Conservation (phyloP, 1,140 invertebrate species). For the Lasioglossum baleicum region DNA sequence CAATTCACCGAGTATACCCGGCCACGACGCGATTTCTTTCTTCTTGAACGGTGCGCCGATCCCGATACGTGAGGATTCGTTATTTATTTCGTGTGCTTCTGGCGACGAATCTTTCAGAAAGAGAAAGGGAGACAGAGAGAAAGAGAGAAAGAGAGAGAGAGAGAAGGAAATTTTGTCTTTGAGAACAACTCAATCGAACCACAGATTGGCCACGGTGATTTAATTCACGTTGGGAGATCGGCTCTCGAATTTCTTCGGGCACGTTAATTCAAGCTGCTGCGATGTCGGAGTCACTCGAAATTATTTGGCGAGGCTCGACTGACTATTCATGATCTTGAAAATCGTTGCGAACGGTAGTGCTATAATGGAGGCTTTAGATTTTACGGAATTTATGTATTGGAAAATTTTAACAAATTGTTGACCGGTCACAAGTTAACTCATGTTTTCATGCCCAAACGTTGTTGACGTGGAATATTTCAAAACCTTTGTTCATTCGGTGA, state of each 20-base stretch:
- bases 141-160: neutral
- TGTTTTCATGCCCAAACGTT: too few species aligned
- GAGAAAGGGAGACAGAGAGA: too few species aligned
- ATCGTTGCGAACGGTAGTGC: too few species aligned
- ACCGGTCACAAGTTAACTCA: too few species aligned
- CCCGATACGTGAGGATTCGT: conserved; percentile 2
- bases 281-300: neutral
- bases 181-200: conserved; percentile 33
- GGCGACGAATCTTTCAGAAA: neutral
- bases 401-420: too few species aligned
- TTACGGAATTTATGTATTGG: too few species aligned
- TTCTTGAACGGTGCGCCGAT: conserved; percentile 16
- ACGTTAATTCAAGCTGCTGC: neutral
- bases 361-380: too few species aligned
- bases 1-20: conserved; percentile 53
- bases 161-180: neutral
- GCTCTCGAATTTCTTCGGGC: neutral
- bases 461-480: too few species aligned
- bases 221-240: neutral
- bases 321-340: too few species aligned
- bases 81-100: conserved; percentile 16
- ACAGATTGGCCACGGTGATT: conserved; percentile 2
- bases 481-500: too few species aligned
- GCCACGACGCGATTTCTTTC: conserved; percentile 24
- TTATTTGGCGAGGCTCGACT: neutral